Evolutionary conservation across 2,888 invertebrate species (phyloP), one percentile per base, ranked within the genome.

Genomic region (Caenorhabditis doughertyi): DNA sequence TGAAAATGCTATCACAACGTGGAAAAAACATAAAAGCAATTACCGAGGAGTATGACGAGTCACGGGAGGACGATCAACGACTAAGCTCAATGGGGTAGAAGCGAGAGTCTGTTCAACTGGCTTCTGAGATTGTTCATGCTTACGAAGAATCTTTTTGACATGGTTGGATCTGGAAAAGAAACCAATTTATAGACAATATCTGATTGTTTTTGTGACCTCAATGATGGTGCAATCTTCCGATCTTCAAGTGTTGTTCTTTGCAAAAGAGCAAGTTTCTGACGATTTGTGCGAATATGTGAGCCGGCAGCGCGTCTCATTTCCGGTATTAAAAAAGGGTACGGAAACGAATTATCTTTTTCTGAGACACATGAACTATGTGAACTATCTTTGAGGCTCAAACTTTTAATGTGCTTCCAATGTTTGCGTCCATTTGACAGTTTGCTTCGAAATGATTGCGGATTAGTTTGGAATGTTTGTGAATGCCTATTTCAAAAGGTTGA

Each of bases 381-480:
- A 68, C 49, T 42, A 44, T 65, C 65, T 65, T 44, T 65, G 74
- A 65, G 55, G 25, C 56, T n/a, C 29, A 74, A 49, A 58, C 47
- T 60, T 68, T 77, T 70, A 44, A 60, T 53, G 16, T 42, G 29
- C 53, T 23, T 55, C 7, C 44, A 49, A 51, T 73, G 49, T 80
- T 73, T 80, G 73, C 67, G 72, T 62, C 64, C 71, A 23, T 71
- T 76, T 81, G 74, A 81, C 74, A 76, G 74, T 65, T 81, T 53
- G 27, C 35, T 68, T 32, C 35, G 39, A 60, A 27, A 53, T 16
- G 49, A 27, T 47, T 55, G 32, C 56, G 56, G 35, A 21, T 68
- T 53, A 49, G 42, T 49, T 65, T 51, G 21, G 49, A 49, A 47
- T 49, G 64, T 65, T 65, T 65, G 65, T 65, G 35, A 11, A 1